Conservation (phyloP, 2,888 invertebrate genomes). For the Iphiclides podalirius region DNA sequence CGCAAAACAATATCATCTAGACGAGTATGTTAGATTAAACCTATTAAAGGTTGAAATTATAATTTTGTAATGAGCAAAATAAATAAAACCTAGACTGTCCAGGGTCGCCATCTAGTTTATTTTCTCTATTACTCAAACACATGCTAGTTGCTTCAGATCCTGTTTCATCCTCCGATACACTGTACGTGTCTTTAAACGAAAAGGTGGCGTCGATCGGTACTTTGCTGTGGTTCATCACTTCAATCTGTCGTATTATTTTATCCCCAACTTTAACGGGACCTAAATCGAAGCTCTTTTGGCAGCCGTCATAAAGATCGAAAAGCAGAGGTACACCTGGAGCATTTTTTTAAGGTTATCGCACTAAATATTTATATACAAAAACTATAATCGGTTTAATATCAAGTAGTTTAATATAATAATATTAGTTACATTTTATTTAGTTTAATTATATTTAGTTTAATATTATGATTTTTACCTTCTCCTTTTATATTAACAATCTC, state of each 20-base stretch:
- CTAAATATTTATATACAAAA: too few species aligned
- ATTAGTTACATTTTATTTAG: too few species aligned
- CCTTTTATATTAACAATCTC: constrained; percentile 74
- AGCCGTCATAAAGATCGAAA: constrained; percentile 70
- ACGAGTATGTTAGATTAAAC: too few species aligned
- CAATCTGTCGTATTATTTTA: constrained; percentile 69
- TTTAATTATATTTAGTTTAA: too few species aligned
- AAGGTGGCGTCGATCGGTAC: constrained; percentile 76
- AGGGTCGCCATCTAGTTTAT: constrained; percentile 28
- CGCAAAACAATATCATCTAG: too few species aligned
- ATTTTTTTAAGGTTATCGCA: neutral
- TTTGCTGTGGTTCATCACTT: constrained; percentile 80
- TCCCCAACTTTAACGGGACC: constrained; percentile 74
- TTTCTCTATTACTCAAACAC: constrained; percentile 50
- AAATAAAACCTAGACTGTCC: constrained; percentile 53
- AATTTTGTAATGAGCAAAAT: too few species aligned
- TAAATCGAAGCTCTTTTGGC: constrained; percentile 67
- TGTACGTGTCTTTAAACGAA: constrained; percentile 72
- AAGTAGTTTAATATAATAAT: too few species aligned
- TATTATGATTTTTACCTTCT: constrained; percentile 74
- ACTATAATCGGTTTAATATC: too few species aligned
- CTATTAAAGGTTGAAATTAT: too few species aligned
- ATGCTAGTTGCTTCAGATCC: constrained; percentile 61
- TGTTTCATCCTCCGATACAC: constrained; percentile 47
- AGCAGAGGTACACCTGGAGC: constrained; percentile 62